Evolutionary conservation across 2,888 invertebrate genomes (phyloP), one percentile per base, ranked within the genome.

Genomic region (Gonocerus acuteangulatus): DNA sequence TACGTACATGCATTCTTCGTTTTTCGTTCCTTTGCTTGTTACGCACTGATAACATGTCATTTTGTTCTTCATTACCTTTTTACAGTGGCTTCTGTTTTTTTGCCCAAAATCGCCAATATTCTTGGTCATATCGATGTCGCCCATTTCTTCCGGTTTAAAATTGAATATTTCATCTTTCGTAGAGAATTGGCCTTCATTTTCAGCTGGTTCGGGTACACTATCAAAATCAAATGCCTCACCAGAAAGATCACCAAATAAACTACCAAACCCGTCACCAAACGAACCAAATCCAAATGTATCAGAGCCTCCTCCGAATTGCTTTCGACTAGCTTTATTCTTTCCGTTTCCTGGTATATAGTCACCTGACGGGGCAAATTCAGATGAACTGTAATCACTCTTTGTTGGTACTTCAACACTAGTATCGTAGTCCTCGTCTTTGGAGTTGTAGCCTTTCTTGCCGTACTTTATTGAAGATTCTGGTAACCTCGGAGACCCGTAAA

Each of bases 1-100:
- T 7, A 86, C 80, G 73, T 82, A 87, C 82, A 87, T 86, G 71
- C 88, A 88, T 72, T 88, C 87, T 73, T 88, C 87, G 69, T 87
- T 82, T 72, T 84, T 83, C 52, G 83, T 76, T 1, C 86, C 86
- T 52, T 80, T 78, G 67, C 82, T 79, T 69, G 86, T 85, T 2
- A 81, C 74, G 71, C 88, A 88, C 67, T 84, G 79, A 71, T 82
- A 87, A 71, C 88, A 88, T 0, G 86, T 87, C 85, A 87, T 85
- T 42, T 85, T 84, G 67, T 85, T 83, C 69, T 84, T 84, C 65
- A 81, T 78, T 0, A 84, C 79, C 72, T 84, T 85, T 70, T 85
- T 83, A 71, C 88, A 88, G 18, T 56, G 22, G 6, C 56, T 82
- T 67, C 86, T 78, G 69, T 87, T 86, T 72, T 85, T 85, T 69